A percentile compares a stretch with the other conserved stretches of the same genome.
These are phyloP conservation scores for Myiopsitta monachus DNA, from an alignment of 2,113 vertebrate species.

Conservation along the genomic window DNA sequence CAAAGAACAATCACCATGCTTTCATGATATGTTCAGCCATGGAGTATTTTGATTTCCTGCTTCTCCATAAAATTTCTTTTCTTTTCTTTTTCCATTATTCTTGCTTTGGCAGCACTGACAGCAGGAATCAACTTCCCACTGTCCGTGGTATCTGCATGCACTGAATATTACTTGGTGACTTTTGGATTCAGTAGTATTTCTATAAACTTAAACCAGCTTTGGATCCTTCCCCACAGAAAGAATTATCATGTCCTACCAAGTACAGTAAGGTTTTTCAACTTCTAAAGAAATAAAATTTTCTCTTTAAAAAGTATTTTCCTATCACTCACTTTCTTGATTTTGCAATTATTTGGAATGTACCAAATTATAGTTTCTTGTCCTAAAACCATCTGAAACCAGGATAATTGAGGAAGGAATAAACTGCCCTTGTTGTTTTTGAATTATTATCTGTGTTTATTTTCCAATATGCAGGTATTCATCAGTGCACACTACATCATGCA, in stretches of 20 bases:
- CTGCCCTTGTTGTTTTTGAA: neutral
- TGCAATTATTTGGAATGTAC: neutral
- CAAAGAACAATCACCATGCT: neutral
- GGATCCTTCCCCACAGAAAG: neutral
- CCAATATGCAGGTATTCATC: neutral
- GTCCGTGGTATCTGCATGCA: neutral
- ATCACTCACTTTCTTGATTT: neutral
- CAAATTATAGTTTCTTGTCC: neutral
- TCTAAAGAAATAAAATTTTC: neutral
- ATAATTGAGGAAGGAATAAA: neutral
- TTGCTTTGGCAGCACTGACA: neutral
- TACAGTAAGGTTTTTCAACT: fast-evolving
- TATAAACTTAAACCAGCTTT: neutral
- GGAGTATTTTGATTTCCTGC: neutral
- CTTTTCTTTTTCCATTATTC: neutral
- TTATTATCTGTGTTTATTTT: neutral
- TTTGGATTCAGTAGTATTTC: neutral
- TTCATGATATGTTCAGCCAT: neutral
- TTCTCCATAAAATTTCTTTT: neutral
- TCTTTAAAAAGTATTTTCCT: neutral
- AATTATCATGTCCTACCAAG: neutral
- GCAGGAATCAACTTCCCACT: neutral
- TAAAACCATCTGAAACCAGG: neutral
- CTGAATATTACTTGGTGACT: neutral
- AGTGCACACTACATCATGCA: too few relatives aligned